Evolutionary conservation across 2,113 vertebrate species (phyloP).

Genomic region (Peromyscus maniculatus): DNA sequence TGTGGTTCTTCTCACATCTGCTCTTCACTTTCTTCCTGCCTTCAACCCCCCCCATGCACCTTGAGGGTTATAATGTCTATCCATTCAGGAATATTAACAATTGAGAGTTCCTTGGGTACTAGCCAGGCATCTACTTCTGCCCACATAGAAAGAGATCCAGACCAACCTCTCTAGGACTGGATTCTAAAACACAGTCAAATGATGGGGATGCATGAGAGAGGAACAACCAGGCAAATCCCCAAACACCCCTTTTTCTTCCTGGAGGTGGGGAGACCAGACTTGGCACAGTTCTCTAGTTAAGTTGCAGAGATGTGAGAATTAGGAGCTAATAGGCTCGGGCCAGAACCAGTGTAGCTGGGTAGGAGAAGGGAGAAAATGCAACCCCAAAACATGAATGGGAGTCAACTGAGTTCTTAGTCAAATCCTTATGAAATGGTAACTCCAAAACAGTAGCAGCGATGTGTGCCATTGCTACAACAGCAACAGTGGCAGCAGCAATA

Average conservation of each 20-base stretch:
- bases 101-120: neutral
- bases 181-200: neutral
- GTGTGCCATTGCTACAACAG: too few species aligned
- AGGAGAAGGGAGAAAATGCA: neutral
- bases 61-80: too few species aligned
- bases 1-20: neutral
- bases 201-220: neutral
- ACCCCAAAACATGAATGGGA: too few species aligned
- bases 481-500: too few species aligned
- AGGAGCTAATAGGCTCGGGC: neutral
- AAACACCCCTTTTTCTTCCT: neutral
- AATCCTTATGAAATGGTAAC: too few species aligned
- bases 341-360: neutral
- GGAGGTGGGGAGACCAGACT: too few species aligned
- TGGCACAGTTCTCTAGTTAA: rapidly evolving
- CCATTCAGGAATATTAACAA: neutral
- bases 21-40: neutral
- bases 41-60: too few species aligned
- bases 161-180: neutral
- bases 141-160: neutral
- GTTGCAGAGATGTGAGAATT: too few species aligned
- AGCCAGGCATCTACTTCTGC: neutral
- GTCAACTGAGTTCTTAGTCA: neutral
- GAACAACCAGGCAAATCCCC: rapidly evolving
- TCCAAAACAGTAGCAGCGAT: too few species aligned